Conservation (phyloP, 2,113 vertebrate genomes). For the Heterotis niloticus region DNA sequence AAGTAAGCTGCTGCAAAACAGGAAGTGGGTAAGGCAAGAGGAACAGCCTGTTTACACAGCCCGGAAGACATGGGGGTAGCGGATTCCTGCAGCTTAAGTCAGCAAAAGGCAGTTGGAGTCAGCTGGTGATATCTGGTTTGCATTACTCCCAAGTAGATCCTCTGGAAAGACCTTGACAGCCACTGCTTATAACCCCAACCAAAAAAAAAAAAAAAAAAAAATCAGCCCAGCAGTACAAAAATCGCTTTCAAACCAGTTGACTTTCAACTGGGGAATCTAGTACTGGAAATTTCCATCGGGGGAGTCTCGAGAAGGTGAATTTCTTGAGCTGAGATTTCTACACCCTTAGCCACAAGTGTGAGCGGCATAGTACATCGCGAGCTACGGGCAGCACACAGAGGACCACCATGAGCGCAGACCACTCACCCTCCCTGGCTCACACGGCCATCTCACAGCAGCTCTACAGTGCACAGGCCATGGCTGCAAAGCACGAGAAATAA, state of each 20-base stretch:
- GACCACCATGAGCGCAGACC: constrained; percentile 42
- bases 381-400: constrained; percentile 71
- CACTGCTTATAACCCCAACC: too few relatives aligned
- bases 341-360: constrained; percentile 73
- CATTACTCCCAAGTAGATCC: too few relatives aligned
- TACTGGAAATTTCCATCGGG: too few relatives aligned
- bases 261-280: too few relatives aligned
- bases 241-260: too few relatives aligned
- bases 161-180: too few relatives aligned
- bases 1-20: constrained; percentile 23
- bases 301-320: constrained; percentile 59
- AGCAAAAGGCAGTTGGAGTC: neutral
- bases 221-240: too few relatives aligned
- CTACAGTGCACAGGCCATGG: neutral
- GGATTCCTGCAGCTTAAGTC: neutral
- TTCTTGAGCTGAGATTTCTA: constrained; percentile 73
- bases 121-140: too few relatives aligned
- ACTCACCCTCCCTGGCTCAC: neutral
- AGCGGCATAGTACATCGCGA: constrained; percentile 64
- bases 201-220: too few relatives aligned
- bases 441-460: neutral
- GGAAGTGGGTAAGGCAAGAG: constrained; percentile 20
- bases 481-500: neutral
- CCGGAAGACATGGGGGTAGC: neutral
- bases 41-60: constrained; percentile 11